These are phyloP conservation scores for Phymatocera aterrima DNA, from an alignment of 2,888 invertebrate genomes.

Conservation along the genomic window DNA sequence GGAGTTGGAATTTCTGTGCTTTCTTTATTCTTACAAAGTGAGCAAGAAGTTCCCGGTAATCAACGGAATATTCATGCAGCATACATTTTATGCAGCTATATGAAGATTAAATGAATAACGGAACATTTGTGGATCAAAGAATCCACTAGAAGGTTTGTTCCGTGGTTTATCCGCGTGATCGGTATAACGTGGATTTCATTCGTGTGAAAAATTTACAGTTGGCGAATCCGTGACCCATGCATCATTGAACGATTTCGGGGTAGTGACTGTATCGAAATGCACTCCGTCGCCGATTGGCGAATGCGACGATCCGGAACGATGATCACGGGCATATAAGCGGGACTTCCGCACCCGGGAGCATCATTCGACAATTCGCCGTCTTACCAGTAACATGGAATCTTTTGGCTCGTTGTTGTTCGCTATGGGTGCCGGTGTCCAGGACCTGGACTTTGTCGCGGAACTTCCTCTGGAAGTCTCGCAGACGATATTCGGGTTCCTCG, in stretches of 20 bases:
- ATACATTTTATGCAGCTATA: no score
- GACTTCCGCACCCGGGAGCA: not conserved
- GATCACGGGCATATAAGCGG: slow-evolving; percentile 17
- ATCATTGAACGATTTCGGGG: no score
- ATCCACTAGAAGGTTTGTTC: not conserved
- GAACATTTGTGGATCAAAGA: not conserved
- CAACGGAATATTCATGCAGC: not conserved
- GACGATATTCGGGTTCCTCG: slow-evolving; percentile 46
- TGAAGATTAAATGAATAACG: not conserved
- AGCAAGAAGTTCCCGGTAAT: not conserved
- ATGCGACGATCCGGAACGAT: slow-evolving; percentile 22
- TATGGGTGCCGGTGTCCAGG: slow-evolving; percentile 25
- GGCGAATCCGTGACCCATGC: not conserved
- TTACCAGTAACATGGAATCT: slow-evolving; percentile 24
- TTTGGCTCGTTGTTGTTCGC: slow-evolving; percentile 38
- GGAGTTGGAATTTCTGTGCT: not conserved
- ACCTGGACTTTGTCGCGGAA: slow-evolving; percentile 42
- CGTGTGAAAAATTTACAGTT: not conserved
- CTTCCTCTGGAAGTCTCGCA: slow-evolving; percentile 48
- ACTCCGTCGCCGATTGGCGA: slow-evolving; percentile 11
- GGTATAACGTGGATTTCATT: not conserved
- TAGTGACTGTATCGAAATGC: not conserved
- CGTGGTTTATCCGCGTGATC: not conserved
- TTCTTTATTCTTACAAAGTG: not conserved
- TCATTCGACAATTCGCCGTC: slow-evolving; percentile 32